These are phyloP conservation scores for Neopelma chrysocephalum DNA, from an alignment of 2,797 vertebrate species.

Conservation along the genomic window DNA sequence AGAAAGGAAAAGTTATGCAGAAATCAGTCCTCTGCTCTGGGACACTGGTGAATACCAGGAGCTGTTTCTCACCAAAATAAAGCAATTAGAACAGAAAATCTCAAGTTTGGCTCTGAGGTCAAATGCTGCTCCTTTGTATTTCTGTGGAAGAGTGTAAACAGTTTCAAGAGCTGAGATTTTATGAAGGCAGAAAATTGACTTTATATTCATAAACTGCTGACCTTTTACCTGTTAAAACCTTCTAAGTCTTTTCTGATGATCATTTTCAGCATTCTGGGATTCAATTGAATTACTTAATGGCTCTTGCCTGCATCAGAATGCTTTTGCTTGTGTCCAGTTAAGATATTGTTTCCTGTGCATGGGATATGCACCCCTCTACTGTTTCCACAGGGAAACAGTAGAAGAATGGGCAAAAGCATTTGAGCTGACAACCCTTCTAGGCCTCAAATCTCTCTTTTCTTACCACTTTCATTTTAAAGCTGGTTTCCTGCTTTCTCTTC, in stretches of 20 bases:
- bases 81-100: neutral
- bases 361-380: neutral
- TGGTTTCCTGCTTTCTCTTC: neutral
- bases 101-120: neutral
- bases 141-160: neutral
- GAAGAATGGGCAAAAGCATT: neutral
- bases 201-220: conserved; percentile 10
- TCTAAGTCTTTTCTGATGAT: neutral
- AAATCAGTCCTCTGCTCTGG: neutral
- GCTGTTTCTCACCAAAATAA: neutral
- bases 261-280: neutral
- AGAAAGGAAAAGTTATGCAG: neutral
- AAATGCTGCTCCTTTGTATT: neutral
- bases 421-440: neutral
- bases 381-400: neutral
- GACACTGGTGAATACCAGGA: neutral
- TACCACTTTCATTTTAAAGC: neutral
- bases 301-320: neutral
- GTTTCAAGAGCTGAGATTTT: neutral
- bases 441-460: neutral
- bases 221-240: neutral
- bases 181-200: conserved; percentile 27
- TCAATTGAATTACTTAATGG: neutral
- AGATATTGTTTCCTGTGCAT: neutral
- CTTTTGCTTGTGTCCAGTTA: neutral